Evolutionary conservation across 2,797 vertebrate genomes (phyloP).

Genomic region (Alca torda): DNA sequence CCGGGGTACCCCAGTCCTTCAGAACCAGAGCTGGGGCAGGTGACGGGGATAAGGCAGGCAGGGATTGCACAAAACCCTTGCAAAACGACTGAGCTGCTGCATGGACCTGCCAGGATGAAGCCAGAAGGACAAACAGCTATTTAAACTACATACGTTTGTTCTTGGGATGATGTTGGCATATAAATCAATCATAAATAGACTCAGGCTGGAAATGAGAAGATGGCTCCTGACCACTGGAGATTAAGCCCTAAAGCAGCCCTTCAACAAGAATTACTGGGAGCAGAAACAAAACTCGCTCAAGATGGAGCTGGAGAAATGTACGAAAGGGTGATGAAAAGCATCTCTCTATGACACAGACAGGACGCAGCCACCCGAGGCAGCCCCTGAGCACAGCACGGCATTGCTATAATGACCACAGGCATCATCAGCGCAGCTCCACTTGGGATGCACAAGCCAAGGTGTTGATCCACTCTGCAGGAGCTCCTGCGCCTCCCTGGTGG

Average conservation of each 20-base stretch:
- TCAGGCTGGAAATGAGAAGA: not conserved
- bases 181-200: not conserved
- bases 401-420: accelerated
- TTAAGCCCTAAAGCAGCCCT: not conserved
- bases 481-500: not conserved
- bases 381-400: not conserved
- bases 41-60: not conserved
- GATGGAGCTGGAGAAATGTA: not conserved
- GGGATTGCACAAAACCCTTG: not conserved
- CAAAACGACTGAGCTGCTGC: not conserved
- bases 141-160: constrained; percentile 35
- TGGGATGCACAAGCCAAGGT: not conserved
- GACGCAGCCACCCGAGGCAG: not conserved
- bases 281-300: not conserved
- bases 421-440: not conserved
- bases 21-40: not conserved
- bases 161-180: not conserved
- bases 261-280: not conserved
- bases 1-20: not conserved
- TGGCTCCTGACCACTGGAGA: not conserved
- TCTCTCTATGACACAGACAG: not conserved
- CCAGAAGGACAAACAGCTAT: constrained; percentile 23
- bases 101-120: not conserved
- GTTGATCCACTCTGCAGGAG: not conserved
- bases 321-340: not conserved